Evolutionary conservation across 2,797 vertebrate species (phyloP).

Genomic region (Cryptoprocta ferox): DNA sequence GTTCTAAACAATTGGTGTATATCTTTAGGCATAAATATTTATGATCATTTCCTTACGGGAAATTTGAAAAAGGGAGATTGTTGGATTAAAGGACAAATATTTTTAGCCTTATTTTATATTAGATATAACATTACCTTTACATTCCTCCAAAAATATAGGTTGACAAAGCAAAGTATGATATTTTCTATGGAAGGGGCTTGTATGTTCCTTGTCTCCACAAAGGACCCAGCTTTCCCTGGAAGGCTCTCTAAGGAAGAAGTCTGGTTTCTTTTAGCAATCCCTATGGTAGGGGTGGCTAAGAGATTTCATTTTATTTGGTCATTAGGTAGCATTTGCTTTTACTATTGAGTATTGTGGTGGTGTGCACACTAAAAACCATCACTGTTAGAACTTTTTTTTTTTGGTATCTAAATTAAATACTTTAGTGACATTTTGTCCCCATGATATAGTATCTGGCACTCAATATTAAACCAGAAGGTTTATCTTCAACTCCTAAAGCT

Average conservation of each 20-base stretch:
- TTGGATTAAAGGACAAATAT: not conserved
- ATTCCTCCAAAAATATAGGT: not conserved
- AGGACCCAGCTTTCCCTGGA: not conserved
- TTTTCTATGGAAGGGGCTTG: not conserved
- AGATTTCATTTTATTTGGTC: not conserved
- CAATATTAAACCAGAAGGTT: not conserved
- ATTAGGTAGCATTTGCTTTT: not conserved
- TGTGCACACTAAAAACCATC: not conserved
- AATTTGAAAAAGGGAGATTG: not conserved
- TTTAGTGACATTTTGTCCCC: not conserved
- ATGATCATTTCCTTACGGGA: slow-evolving; percentile 7
- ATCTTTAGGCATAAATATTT: not conserved
- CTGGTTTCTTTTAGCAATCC: not conserved
- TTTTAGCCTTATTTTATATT: not conserved
- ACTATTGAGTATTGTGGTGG: not conserved
- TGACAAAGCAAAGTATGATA: not conserved
- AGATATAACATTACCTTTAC: not conserved
- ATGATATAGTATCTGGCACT: not conserved
- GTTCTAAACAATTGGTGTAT: slow-evolving; percentile 3
- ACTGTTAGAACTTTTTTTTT: not conserved
- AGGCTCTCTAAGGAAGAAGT: not conserved
- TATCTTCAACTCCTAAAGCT: not conserved
- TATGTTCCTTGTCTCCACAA: not conserved
- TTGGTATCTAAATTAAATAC: not conserved
- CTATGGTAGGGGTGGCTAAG: not conserved